Conservation (phyloP, 2,113 vertebrate species). For the Rhea pennata region DNA sequence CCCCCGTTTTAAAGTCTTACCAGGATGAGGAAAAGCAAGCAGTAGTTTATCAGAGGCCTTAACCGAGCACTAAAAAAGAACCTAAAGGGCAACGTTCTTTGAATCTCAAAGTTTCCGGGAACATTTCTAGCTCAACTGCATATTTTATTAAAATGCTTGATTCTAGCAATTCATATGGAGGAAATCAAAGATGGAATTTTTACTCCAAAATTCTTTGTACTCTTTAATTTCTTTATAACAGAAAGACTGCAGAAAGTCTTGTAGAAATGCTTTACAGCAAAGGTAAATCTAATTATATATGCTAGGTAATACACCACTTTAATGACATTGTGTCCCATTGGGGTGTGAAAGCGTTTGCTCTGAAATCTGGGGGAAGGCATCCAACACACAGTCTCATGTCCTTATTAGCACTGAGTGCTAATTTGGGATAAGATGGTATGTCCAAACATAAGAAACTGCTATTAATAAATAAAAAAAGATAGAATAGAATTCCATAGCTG, state of each 20-base stretch:
- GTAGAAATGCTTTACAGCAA: neutral
- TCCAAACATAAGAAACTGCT: neutral
- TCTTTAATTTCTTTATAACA: too few species aligned
- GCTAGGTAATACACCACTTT: neutral
- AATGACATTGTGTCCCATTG: neutral
- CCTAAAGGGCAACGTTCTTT: accelerated
- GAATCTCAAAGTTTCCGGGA: neutral
- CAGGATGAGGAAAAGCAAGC: neutral
- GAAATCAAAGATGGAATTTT: neutral
- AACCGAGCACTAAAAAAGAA: neutral
- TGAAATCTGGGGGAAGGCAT: neutral
- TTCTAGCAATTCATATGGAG: neutral
- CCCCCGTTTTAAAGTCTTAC: neutral
- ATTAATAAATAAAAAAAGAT: neutral
- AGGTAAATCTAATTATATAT: neutral
- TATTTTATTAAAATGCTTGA: neutral
- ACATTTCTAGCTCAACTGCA: neutral
- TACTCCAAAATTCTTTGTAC: neutral
- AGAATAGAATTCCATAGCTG: neutral
- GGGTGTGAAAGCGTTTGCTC: neutral
- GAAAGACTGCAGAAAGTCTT: neutral
- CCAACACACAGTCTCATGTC: neutral
- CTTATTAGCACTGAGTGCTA: neutral
- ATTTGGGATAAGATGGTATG: neutral
- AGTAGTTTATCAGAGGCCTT: neutral